phyloP scores from a whole-genome alignment of 2,797 vertebrate genomes.

The Myripristis jacobus region DNA sequence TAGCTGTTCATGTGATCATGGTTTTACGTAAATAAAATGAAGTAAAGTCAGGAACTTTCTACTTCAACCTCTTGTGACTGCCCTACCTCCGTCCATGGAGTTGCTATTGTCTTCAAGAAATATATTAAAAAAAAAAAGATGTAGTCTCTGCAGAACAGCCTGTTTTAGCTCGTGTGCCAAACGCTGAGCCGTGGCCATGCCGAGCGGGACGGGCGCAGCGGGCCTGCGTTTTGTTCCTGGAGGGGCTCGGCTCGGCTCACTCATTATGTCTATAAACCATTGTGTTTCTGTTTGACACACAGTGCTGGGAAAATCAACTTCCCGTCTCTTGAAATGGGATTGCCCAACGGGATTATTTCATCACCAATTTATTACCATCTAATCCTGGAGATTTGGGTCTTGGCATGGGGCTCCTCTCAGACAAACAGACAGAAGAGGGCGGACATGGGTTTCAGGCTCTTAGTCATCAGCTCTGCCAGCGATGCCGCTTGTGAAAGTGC shows the following conservation, averaged over 20 bases:
- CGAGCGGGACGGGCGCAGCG: slow-evolving; percentile 31
- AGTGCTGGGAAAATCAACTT: slow-evolving; percentile 72
- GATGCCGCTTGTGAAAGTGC: slow-evolving; percentile 40
- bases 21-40: too few species aligned
- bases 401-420: slow-evolving; percentile 53
- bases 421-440: slow-evolving; percentile 62
- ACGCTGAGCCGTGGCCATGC: slow-evolving; percentile 51
- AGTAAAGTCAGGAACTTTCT: neutral
- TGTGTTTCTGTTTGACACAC: slow-evolving; percentile 68
- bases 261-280: slow-evolving; percentile 64
- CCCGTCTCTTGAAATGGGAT: slow-evolving; percentile 63
- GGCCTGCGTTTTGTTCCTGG: slow-evolving; percentile 60
- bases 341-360: slow-evolving; percentile 73
- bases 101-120: slow-evolving; percentile 47
- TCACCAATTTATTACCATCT: slow-evolving; percentile 74
- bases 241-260: slow-evolving; percentile 45
- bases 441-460: slow-evolving; percentile 40
- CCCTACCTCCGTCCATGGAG: slow-evolving; percentile 14
- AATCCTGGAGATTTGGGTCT: slow-evolving; percentile 72
- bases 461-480: slow-evolving; percentile 54
- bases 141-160: slow-evolving; percentile 38
- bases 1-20: too few species aligned
- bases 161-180: slow-evolving; percentile 39
- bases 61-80: slow-evolving; percentile 4
- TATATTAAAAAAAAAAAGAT: slow-evolving; percentile 21